These are phyloP conservation scores for Temnothorax unifasciatus DNA, from an alignment of 2,888 invertebrate genomes.

Conservation along the genomic window DNA sequence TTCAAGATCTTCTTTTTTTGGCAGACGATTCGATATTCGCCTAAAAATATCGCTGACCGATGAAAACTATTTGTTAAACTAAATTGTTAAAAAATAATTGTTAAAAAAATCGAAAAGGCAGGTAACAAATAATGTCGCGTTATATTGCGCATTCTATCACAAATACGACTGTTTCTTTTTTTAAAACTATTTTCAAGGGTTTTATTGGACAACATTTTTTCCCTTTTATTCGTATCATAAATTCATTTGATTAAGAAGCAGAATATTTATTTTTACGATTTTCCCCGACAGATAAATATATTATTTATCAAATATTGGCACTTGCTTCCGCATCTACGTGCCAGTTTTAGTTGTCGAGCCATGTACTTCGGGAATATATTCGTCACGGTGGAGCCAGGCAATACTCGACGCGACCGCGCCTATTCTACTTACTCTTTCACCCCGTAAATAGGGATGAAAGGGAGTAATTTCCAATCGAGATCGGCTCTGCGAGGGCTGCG, in stretches of 20 bases:
- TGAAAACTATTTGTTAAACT: constrained; percentile 23
- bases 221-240: not conserved
- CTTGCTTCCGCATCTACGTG: constrained; percentile 11
- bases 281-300: not conserved
- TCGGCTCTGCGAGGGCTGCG: constrained; percentile 58
- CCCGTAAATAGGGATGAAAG: constrained; percentile 75
- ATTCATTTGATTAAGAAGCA: not conserved
- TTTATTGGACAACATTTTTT: not conserved
- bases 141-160: not conserved
- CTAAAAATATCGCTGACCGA: constrained; percentile 32
- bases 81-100: no score
- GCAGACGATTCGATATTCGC: constrained; percentile 31
- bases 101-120: constrained; percentile 4
- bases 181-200: not conserved
- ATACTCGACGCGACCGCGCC: constrained; percentile 58
- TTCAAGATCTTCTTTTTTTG: constrained; percentile 52
- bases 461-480: constrained; percentile 79
- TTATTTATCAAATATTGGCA: constrained; percentile 18
- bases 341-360: constrained; percentile 12
- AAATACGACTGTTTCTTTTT: not conserved
- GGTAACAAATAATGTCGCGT: not conserved
- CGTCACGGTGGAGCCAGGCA: constrained; percentile 36
- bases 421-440: constrained; percentile 75
- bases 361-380: constrained; percentile 36
- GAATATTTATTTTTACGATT: not conserved